Conservation (phyloP, 2,888 invertebrate genomes). For the Ganaspis brasiliensis region DNA sequence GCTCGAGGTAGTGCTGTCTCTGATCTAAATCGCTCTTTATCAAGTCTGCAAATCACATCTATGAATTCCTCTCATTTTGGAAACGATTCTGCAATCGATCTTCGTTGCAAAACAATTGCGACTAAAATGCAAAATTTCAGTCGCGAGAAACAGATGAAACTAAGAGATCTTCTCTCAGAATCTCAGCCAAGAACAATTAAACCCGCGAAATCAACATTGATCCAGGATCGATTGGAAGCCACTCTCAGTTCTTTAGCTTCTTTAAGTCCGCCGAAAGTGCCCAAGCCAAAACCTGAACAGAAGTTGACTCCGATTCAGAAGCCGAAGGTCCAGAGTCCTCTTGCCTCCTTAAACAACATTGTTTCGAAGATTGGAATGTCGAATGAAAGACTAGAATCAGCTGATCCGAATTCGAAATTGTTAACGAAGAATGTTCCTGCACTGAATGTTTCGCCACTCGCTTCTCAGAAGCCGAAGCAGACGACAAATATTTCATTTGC, state of each 20-base stretch:
- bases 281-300: not conserved
- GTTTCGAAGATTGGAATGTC: slow-evolving; percentile 72
- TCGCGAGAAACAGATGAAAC: slow-evolving; percentile 69
- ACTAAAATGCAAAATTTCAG: slow-evolving; percentile 70
- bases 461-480: slow-evolving; percentile 8
- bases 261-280: slow-evolving; percentile 21
- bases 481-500: not conserved
- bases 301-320: not conserved
- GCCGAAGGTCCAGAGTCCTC: slow-evolving; percentile 65
- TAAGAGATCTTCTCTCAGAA: slow-evolving; percentile 70
- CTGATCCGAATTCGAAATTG: slow-evolving; percentile 55
- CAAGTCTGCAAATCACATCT: slow-evolving; percentile 69
- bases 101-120: slow-evolving; percentile 74
- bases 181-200: slow-evolving; percentile 71
- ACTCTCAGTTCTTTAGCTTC: slow-evolving; percentile 74
- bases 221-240: slow-evolving; percentile 74
- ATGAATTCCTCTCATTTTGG: slow-evolving; percentile 55
- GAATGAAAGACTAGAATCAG: not conserved
- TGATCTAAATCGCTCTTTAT: slow-evolving; percentile 69
- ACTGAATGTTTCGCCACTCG: slow-evolving; percentile 18
- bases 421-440: slow-evolving; percentile 28
- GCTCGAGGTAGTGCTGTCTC: slow-evolving; percentile 62
- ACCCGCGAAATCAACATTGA: slow-evolving; percentile 71
- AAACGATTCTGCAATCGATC: slow-evolving; percentile 71
- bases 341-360: slow-evolving; percentile 76